Evolutionary conservation across 1,140 invertebrate species (phyloP).

Genomic region (Drosophila busckii): DNA sequence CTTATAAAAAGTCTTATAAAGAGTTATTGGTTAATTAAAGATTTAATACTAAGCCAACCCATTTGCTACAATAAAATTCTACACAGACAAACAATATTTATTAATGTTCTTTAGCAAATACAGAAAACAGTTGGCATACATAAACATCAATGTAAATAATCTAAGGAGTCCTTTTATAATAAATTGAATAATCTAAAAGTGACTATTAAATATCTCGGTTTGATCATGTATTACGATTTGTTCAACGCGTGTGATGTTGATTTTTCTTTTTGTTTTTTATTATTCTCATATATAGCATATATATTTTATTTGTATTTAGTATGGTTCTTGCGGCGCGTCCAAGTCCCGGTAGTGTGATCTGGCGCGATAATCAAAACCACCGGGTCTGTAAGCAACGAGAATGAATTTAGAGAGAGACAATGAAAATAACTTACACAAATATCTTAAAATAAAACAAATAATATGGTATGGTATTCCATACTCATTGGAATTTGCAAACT

Average conservation of each 20-base stretch:
- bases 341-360: constrained; percentile 94
- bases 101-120: constrained; percentile 9
- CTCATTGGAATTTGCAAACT: too few species aligned
- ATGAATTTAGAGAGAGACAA: constrained; percentile 46
- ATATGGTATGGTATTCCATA: too few species aligned
- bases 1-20: not conserved
- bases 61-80: not conserved
- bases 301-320: constrained; percentile 36
- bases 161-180: not conserved
- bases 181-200: constrained; percentile 14
- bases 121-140: constrained; percentile 23
- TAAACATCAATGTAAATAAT: not conserved
- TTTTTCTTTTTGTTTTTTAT: constrained; percentile 25
- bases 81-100: constrained; percentile 22
- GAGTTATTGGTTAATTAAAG: not conserved
- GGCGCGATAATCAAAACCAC: constrained; percentile 87
- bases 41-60: constrained; percentile 4
- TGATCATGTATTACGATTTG: constrained; percentile 1
- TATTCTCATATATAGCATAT: constrained; percentile 7
- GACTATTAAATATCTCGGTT: not conserved
- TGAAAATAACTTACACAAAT: constrained; percentile 11
- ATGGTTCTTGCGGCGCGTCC: constrained; percentile 91
- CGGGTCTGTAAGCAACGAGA: constrained; percentile 82
- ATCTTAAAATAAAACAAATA: constrained; percentile 28
- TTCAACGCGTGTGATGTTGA: constrained; percentile 7